Conservation (phyloP, 2,888 invertebrate species). For the Ptilodon capucinus region DNA sequence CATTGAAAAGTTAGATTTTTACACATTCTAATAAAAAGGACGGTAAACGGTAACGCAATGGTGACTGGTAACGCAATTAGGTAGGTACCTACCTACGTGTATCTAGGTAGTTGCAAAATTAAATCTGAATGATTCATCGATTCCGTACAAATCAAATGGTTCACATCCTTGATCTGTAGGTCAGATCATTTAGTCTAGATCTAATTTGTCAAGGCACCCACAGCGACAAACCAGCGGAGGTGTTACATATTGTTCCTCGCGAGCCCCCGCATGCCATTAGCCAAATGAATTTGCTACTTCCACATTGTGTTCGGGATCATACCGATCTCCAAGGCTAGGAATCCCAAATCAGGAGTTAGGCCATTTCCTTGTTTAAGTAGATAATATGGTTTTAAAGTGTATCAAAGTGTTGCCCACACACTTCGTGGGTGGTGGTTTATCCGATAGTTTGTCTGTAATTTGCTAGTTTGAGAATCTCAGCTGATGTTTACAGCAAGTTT, state of each 20-base stretch:
- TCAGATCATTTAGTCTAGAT: conserved; percentile 61
- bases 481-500: conserved; percentile 61
- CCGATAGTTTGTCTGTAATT: neutral
- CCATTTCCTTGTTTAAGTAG: conserved; percentile 48
- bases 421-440: conserved; percentile 1
- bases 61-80: no score
- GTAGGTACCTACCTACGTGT: no score
- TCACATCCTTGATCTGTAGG: conserved; percentile 55
- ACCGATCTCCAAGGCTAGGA: conserved; percentile 39
- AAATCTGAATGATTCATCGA: conserved; percentile 9
- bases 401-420: conserved; percentile 13
- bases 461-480: conserved; percentile 52
- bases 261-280: conserved; percentile 52
- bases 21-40: no score
- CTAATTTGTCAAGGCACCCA: conserved; percentile 56
- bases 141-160: conserved; percentile 9
- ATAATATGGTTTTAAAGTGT: conserved; percentile 23
- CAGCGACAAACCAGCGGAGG: conserved; percentile 53
- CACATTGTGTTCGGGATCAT: conserved; percentile 43
- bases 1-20: no score
- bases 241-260: conserved; percentile 59
- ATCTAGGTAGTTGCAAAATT: neutral
- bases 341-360: conserved; percentile 39
- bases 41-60: no score
- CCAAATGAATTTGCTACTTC: conserved; percentile 41